A percentile compares a stretch with the other conserved stretches of the same genome.
These are phyloP conservation scores for Polylopha cassiicola DNA, from an alignment of 2,888 invertebrate genomes.

Conservation along the genomic window DNA sequence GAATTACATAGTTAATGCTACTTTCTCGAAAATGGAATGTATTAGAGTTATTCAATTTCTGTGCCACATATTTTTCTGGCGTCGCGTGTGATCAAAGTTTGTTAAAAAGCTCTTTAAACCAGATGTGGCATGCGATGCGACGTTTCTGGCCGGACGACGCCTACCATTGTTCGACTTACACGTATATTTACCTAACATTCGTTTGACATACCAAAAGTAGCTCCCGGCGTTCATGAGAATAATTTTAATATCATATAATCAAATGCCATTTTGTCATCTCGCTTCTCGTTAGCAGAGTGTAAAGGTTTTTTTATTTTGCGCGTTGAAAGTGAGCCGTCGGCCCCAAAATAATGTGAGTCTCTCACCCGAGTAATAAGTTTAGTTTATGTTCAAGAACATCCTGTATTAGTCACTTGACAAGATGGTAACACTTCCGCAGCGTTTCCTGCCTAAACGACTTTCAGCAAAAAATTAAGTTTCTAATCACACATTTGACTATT, in stretches of 20 bases:
- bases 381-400: slow-evolving; percentile 9
- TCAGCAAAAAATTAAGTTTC: slow-evolving; percentile 31
- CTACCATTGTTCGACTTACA: slow-evolving; percentile 33
- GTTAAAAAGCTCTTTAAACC: slow-evolving; percentile 38
- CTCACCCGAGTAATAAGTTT: slow-evolving; percentile 1
- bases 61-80: slow-evolving; percentile 33
- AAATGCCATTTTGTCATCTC: slow-evolving; percentile 10
- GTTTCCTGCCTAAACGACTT: slow-evolving; percentile 37
- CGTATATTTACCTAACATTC: slow-evolving; percentile 35
- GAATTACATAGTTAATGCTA: slow-evolving; percentile 6
- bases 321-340: slow-evolving; percentile 1
- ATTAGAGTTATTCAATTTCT: slow-evolving; percentile 30
- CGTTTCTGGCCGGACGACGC: slow-evolving; percentile 26
- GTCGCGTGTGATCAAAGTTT: slow-evolving; percentile 40
- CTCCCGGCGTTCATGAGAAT: slow-evolving; percentile 35
- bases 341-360: background rate
- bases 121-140: slow-evolving; percentile 37
- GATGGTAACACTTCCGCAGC: slow-evolving; percentile 8
- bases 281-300: slow-evolving; percentile 1
- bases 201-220: slow-evolving; percentile 30
- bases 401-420: slow-evolving; percentile 12
- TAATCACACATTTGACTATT: slow-evolving; percentile 35
- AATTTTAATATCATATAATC: slow-evolving; percentile 30
- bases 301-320: slow-evolving; percentile 1
- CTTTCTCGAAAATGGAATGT: slow-evolving; percentile 18